A percentile compares a stretch with the other conserved stretches of the same genome.
These are phyloP conservation scores for Rhynchopsitta pachyrhyncha DNA, from an alignment of 2,113 vertebrate genomes.

Conservation along the genomic window DNA sequence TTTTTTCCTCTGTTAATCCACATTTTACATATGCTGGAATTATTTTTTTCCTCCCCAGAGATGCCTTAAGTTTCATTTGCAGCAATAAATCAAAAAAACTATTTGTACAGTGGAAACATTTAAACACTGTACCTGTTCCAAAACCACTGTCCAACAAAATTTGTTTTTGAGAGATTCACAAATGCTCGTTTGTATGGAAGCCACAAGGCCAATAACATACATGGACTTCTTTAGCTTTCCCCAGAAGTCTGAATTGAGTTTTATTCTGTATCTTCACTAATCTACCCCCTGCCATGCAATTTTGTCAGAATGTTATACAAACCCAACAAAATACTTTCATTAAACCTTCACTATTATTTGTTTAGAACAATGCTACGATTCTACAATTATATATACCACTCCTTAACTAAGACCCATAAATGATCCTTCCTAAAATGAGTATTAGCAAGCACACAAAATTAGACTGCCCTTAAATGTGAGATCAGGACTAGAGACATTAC, in stretches of 20 bases:
- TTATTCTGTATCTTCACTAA: neutral
- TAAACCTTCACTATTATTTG: neutral
- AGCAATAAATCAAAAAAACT: slow-evolving; percentile 1
- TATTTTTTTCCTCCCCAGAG: rapidly evolving
- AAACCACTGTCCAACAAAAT: neutral
- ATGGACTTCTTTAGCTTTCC: neutral
- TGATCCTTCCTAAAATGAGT: neutral
- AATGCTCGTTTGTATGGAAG: neutral
- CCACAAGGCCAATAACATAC: neutral
- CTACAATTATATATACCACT: neutral
- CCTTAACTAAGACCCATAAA: neutral
- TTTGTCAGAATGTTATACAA: neutral
- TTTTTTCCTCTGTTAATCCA: neutral
- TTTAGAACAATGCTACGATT: neutral
- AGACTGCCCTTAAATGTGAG: neutral
- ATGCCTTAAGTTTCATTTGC: neutral
- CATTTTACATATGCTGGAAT: neutral
- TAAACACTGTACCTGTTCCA: slow-evolving; percentile 3
- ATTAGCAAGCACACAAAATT: neutral
- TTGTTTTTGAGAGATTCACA: neutral
- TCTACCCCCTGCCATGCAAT: neutral
- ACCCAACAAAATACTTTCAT: neutral
- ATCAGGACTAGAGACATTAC: neutral
- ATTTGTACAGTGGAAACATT: neutral
- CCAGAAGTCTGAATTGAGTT: neutral